phyloP scores from a whole-genome alignment of 2,888 invertebrate species.

The Gerris lacustris region DNA sequence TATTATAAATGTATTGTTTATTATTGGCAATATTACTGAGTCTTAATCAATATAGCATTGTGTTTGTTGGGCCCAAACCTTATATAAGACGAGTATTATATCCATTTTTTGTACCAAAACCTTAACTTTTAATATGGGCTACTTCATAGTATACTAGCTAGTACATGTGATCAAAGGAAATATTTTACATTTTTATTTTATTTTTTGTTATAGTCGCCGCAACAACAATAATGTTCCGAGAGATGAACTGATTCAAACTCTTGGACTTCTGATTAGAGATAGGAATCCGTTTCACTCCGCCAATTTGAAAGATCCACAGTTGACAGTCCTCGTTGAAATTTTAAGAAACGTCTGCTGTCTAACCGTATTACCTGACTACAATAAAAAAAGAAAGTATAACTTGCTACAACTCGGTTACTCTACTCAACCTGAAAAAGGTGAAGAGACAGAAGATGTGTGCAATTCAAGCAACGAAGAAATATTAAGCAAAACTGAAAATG shows the following conservation, averaged over 20 bases:
- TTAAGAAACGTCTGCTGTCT: constrained; percentile 68
- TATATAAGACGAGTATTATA: no score
- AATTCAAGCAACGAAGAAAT: no score
- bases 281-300: constrained; percentile 63
- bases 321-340: constrained; percentile 71
- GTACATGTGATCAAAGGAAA: background rate
- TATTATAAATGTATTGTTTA: no score
- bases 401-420: constrained; percentile 46
- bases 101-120: no score
- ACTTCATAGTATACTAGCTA: no score
- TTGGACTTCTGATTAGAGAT: constrained; percentile 57
- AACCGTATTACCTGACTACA: constrained; percentile 66
- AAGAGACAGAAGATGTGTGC: no score
- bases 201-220: constrained; percentile 44
- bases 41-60: no score
- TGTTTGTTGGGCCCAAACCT: no score
- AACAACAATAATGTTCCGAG: constrained; percentile 61
- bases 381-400: constrained; percentile 72
- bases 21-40: no score
- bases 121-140: no score
- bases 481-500: no score
- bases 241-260: constrained; percentile 55
- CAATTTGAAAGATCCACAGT: constrained; percentile 58
- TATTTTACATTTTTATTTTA: constrained; percentile 14
- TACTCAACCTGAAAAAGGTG: no score